Evolutionary conservation across 2,888 invertebrate genomes (phyloP).

Genomic region (Sesia bembeciformis): DNA sequence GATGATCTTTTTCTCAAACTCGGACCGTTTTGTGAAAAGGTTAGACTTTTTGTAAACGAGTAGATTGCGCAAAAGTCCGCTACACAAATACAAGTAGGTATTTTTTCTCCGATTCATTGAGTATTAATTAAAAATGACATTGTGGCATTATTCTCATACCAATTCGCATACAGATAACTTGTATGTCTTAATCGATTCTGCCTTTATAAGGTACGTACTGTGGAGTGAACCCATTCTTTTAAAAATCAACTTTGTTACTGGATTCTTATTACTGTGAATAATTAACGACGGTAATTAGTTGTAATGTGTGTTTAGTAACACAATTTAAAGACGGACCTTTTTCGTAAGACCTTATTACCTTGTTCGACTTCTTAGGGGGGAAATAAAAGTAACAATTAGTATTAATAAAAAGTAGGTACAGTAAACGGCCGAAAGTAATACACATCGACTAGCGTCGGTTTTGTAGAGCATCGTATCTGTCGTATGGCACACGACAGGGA

Average conservation of each 20-base stretch:
- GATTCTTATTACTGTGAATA: neutral
- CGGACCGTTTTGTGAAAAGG: too few species aligned
- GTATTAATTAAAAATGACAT: conserved; percentile 9
- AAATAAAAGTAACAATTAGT: neutral
- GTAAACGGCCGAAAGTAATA: too few species aligned
- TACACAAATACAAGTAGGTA: neutral
- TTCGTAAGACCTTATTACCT: neutral
- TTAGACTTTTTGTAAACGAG: too few species aligned
- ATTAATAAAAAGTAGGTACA: too few species aligned
- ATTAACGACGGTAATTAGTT: neutral
- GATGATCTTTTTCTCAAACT: too few species aligned
- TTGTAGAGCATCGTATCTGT: too few species aligned
- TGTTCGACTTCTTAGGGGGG: neutral
- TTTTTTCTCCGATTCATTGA: conserved; percentile 4
- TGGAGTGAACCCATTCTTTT: neutral
- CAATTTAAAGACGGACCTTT: neutral
- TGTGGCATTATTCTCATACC: conserved; percentile 6
- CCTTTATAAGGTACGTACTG: conserved; percentile 6
- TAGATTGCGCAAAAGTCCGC: too few species aligned
- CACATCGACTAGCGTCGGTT: too few species aligned
- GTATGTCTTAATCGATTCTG: conserved; percentile 7
- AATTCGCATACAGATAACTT: conserved; percentile 5
- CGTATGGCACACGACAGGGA: too few species aligned
- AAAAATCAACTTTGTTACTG: neutral
- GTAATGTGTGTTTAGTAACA: neutral